These are phyloP conservation scores for Drosophila micromelanica DNA, from an alignment of 1,140 invertebrate genomes.

Conservation along the genomic window DNA sequence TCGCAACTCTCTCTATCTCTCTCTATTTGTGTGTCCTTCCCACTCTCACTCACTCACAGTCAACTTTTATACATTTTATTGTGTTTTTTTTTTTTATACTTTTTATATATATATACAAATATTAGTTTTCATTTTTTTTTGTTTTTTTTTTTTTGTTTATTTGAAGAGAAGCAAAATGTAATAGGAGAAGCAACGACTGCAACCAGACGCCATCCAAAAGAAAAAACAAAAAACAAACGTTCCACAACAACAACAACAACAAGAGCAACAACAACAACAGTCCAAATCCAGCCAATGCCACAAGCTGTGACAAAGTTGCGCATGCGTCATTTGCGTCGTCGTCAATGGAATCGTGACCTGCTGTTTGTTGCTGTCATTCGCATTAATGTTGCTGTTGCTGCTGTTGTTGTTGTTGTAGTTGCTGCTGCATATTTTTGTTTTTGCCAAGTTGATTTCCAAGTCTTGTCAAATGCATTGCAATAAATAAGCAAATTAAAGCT, in stretches of 20 bases:
- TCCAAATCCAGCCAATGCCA: conserved; percentile 5
- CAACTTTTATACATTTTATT: conserved; percentile 27
- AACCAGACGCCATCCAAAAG: conserved; percentile 22
- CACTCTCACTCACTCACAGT: conserved; percentile 15
- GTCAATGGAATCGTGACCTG: conserved; percentile 16
- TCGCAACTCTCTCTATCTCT: conserved; percentile 27
- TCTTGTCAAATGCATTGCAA: conserved; percentile 26
- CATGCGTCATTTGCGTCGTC: conserved; percentile 18
- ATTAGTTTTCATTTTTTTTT: conserved; percentile 14
- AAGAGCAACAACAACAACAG: conserved; percentile 13
- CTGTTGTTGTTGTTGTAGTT: conserved; percentile 8
- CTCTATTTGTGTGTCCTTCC: conserved; percentile 6
- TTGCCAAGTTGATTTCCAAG: conserved; percentile 6
- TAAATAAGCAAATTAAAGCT: conserved; percentile 18
- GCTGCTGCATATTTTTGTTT: conserved; percentile 11
- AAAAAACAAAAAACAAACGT: conserved; percentile 10
- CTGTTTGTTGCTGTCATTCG: conserved; percentile 9
- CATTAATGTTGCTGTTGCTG: conserved; percentile 7
- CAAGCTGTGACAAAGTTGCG: conserved; percentile 7
- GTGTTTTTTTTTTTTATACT: conserved; percentile 25
- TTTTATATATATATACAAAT: conserved; percentile 2
- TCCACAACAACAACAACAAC: conserved; percentile 23
- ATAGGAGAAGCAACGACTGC: conserved; percentile 19
- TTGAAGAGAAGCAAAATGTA: conserved; percentile 5
- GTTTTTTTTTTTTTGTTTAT: conserved; percentile 10